Evolutionary conservation across 30 jellyfish, hydroid and myxozoan species (phyloP), one percentile per base, ranked within the genome.

Genomic region (Hydractinia echinata): DNA sequence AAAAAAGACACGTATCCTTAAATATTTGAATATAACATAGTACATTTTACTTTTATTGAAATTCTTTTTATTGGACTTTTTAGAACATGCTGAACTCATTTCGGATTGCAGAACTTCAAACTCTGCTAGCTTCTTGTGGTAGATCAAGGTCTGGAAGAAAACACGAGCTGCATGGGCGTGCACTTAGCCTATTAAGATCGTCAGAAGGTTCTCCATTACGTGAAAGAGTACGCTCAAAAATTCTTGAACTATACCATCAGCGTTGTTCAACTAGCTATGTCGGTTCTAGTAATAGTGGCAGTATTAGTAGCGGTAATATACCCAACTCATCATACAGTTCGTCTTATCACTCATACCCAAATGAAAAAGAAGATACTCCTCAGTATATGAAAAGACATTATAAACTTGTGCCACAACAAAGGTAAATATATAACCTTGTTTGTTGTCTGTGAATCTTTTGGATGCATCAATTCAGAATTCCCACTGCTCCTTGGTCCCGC

Each of bases 131-230:
- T 56, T 76, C 95, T 3, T 87, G 96, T 79, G 96, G 98, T 53
- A 83, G 98, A 72, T 89, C 95, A 49, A 78, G 98, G 44, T 82
- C 98, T 11, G 98, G 98, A 5, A 85, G 98, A 7, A 92, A 92
- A 68, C 95, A 86, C 61, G 98, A 92, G 61, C 92, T 92, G 8
- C 85, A 86, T 15, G 95, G 95, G 44, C 81, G 98, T 49, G 96
- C 98, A 1, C 54, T 92, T 39, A 86, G 82, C 76, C 79, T 92
- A 7, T 72, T 92, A 20, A 81, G 82, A 79, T 8, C 84, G 21
- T 56, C 94, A 19, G 95, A 85, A 70, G 89, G 92, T 64, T 55
- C 89, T 0, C 72, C 87, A 21, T n/a, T 76, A 10, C 76, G 98
- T 55, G 95, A 85, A 44, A 82, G 92, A 16, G 95, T 87, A 16